These are phyloP conservation scores for Megamerina dolium DNA, from an alignment of 2,888 invertebrate genomes.

Conservation along the genomic window DNA sequence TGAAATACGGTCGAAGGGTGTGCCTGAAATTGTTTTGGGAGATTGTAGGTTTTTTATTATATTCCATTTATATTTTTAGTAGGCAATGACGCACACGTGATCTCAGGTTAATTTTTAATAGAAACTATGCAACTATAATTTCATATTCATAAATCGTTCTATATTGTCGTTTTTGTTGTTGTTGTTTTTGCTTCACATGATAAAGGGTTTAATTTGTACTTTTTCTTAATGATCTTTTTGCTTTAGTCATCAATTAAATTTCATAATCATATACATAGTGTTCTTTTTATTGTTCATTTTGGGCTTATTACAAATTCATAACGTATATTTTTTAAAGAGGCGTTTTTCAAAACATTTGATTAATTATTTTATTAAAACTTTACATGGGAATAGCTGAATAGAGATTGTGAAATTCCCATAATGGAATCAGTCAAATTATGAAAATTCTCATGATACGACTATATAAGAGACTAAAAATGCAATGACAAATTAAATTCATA, in stretches of 20 bases:
- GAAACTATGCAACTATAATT: slow-evolving; percentile 1
- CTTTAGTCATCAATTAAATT: slow-evolving; percentile 23
- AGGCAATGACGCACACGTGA: slow-evolving; percentile 9
- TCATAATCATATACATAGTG: slow-evolving; percentile 11
- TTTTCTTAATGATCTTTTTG: no score
- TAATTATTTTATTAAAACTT: not conserved
- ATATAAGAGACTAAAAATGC: no score
- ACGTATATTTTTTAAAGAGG: slow-evolving; percentile 14
- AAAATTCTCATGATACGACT: no score
- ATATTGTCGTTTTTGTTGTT: no score
- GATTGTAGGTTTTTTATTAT: slow-evolving; percentile 10
- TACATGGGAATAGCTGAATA: no score
- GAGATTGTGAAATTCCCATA: no score
- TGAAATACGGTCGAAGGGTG: slow-evolving; percentile 3
- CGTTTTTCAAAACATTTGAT: slow-evolving; percentile 11
- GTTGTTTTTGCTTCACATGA: slow-evolving; percentile 21
- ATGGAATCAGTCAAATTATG: no score
- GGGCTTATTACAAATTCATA: slow-evolving; percentile 25
- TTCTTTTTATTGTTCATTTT: slow-evolving; percentile 14
- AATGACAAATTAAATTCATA: no score
- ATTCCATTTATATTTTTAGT: not conserved
- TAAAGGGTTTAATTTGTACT: slow-evolving; percentile 37
- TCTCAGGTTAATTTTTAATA: slow-evolving; percentile 8
- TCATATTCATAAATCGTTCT: no score
- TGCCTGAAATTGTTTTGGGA: slow-evolving; percentile 6